Evolutionary conservation across 2,888 invertebrate genomes (phyloP).

Genomic region (Zygaena filipendulae): DNA sequence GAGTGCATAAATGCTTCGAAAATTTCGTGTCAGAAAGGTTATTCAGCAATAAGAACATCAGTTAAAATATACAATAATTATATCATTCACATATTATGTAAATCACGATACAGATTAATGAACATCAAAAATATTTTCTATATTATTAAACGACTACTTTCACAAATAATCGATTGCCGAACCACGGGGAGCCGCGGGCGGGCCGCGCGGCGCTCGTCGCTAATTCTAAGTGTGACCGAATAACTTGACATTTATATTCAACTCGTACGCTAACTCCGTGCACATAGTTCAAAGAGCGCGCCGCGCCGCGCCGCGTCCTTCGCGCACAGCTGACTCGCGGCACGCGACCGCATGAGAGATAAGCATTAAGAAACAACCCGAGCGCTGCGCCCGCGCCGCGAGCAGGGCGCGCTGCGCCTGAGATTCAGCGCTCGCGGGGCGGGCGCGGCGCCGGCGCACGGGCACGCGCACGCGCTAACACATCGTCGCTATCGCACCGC

Average conservation of each 20-base stretch:
- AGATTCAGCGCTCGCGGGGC: slow-evolving; percentile 49
- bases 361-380: slow-evolving; percentile 12
- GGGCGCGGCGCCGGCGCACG: slow-evolving; percentile 29
- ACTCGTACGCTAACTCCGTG: no score
- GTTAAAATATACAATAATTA: slow-evolving; percentile 47
- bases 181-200: slow-evolving; percentile 40
- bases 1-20: slow-evolving; percentile 64
- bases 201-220: slow-evolving; percentile 29
- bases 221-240: slow-evolving; percentile 32
- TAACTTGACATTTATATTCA: no score
- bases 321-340: slow-evolving; percentile 11
- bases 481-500: slow-evolving; percentile 27
- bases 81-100: slow-evolving; percentile 45
- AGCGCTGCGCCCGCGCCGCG: slow-evolving; percentile 18
- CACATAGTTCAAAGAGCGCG: slow-evolving; percentile 14
- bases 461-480: slow-evolving; percentile 22
- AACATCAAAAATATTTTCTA: slow-evolving; percentile 64
- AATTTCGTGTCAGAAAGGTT: slow-evolving; percentile 43
- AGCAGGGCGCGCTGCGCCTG: slow-evolving; percentile 38
- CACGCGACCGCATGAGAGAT: slow-evolving; percentile 11
- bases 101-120: slow-evolving; percentile 56
- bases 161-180: slow-evolving; percentile 47
- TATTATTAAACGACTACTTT: slow-evolving; percentile 49
- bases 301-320: slow-evolving; percentile 16
- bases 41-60: slow-evolving; percentile 40